Base-by-base conservation (phyloP, 1,140 invertebrate species). In the Drosophila jambulina region DNA sequence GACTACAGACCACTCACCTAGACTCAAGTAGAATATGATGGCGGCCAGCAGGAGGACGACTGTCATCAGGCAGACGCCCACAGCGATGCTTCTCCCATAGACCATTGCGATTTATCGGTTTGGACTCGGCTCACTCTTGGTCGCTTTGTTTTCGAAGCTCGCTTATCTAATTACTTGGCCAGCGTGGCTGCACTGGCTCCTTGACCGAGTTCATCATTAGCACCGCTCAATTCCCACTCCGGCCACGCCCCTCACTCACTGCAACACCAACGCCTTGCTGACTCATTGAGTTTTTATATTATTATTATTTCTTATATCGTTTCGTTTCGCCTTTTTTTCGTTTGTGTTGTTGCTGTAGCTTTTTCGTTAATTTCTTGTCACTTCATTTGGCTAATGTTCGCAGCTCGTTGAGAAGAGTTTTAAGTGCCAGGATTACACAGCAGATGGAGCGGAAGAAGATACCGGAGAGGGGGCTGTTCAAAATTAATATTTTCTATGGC, bases 61-160 rank as follows among this genome's bases (percentile, higher is more conserved):
- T 53, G 64, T 67, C 72, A 92, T 69, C 51, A 92, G 71, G 59
- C 74, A 60, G 46, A 87, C 46, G 82, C 91, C 91, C 60, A 88
- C 85, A 6, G 84, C 84, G 40, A 92, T 92, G 65, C 91, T 92
- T 15, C 91, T 68, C 54, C 86, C 86, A 74, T 92, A 92, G 57
- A 92, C 91, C 91, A 92, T 92, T 45, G 81, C 51, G 51, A 58
- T 48, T 62, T 70, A 58, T 68, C 58, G 43, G 63, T 59, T 74
- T 34, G 46, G 12, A 51, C n/a, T 19, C 49, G 27, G n/a, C 27
- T 58, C 51, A 2, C 51, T 19, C 34, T 69, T 12, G 36, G 19
- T 19, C 51, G 63, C 32, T 62, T 32, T 60, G 54, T 74, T 74
- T 72, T 59, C 67, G 67, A 43, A 40, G 42, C 45, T 59, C 54